A percentile compares a stretch with the other conserved stretches of the same genome.
These are phyloP conservation scores for Melitaea cinxia DNA, from an alignment of 1,140 invertebrate genomes.

Conservation along the genomic window DNA sequence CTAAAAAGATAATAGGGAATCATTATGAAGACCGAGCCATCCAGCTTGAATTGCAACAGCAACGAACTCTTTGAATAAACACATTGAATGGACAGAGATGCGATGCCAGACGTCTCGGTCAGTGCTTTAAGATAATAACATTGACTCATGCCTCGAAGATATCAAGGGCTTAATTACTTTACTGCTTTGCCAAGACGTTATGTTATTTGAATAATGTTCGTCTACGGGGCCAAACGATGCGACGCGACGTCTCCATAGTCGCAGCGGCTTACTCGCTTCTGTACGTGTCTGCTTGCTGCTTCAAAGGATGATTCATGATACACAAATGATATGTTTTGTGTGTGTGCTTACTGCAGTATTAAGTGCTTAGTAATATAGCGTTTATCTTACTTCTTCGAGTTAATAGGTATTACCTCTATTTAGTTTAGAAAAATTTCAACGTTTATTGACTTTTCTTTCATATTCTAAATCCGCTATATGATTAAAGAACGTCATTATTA, in stretches of 20 bases:
- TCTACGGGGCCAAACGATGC: constrained; percentile 20
- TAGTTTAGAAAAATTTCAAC: too few species aligned
- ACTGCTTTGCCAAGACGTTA: constrained; percentile 43
- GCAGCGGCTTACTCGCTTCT: not conserved
- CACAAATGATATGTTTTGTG: not conserved
- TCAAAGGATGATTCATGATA: constrained; percentile 9
- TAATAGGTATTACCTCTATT: too few species aligned
- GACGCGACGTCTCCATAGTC: constrained; percentile 12
- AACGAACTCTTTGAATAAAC: constrained; percentile 46
- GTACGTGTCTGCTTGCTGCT: constrained; percentile 12
- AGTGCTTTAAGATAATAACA: constrained; percentile 52
- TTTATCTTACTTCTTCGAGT: too few species aligned
- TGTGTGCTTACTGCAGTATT: not conserved
- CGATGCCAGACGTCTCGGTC: constrained; percentile 56
- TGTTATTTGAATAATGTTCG: constrained; percentile 25
- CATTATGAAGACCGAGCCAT: not conserved
- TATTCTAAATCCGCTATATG: too few species aligned
- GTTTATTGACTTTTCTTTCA: too few species aligned
- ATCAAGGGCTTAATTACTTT: constrained; percentile 47
- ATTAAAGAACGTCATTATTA: too few species aligned
- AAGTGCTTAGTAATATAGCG: not conserved
- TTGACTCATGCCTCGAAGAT: constrained; percentile 50
- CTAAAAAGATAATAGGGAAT: not conserved
- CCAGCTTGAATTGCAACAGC: constrained; percentile 32
- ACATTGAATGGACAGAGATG: constrained; percentile 48